phyloP scores from a whole-genome alignment of 2,113 vertebrate genomes.

The Pseudorhombus dupliciocellatus region DNA sequence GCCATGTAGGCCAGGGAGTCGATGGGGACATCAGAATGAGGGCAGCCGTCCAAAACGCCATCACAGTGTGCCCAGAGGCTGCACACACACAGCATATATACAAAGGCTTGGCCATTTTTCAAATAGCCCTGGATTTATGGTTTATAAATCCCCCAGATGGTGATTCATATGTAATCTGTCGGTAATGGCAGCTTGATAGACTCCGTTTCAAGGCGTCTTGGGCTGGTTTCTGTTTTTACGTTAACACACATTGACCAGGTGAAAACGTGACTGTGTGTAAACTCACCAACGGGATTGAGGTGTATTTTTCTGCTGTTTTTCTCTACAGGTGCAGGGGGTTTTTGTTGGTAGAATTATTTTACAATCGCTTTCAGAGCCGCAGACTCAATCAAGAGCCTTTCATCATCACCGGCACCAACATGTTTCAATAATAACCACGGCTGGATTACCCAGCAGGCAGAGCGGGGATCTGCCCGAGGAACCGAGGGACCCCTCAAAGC shows the following conservation, averaged over 20 bases:
- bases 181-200: conserved; percentile 54
- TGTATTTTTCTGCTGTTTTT: too few species aligned
- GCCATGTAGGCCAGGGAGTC: conserved; percentile 74
- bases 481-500: background rate
- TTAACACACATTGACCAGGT: too few species aligned
- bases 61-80: conserved; percentile 59
- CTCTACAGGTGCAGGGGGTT: too few species aligned
- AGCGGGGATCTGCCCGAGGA: background rate
- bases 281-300: background rate
- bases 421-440: background rate
- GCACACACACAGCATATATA: conserved; percentile 34
- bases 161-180: conserved; percentile 58
- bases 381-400: background rate
- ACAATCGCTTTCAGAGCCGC: background rate
- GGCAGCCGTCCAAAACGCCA: conserved; percentile 69
- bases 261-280: background rate
- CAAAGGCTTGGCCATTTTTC: conserved; percentile 57
- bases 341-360: background rate
- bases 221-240: background rate
- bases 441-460: background rate
- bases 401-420: background rate
- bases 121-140: conserved; percentile 60
- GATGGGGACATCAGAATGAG: conserved; percentile 72
- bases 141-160: conserved; percentile 56
- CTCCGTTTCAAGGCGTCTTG: conserved; percentile 9